Percentiles rank a stretch among this genome's conserved stretches.
phyloP scores from a whole-genome alignment of 2,888 invertebrate species.

The Teinopalpus imperialis region DNA sequence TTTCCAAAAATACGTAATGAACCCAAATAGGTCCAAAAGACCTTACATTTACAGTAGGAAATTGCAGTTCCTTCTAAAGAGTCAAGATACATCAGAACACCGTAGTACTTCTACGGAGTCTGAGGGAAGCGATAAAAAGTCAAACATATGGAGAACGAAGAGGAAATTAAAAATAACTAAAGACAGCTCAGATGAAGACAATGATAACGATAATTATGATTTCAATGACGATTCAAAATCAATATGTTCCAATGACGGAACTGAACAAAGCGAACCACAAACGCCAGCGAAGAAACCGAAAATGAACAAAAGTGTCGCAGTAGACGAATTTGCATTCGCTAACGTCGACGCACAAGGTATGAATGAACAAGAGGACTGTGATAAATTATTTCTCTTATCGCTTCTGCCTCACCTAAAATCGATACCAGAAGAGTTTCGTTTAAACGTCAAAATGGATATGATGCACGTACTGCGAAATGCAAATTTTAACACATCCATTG shows the following conservation, averaged over 20 bases:
- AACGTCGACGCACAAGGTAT: constrained; percentile 52
- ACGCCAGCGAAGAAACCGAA: constrained; percentile 36
- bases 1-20: constrained; percentile 60
- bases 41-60: constrained; percentile 66
- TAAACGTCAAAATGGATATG: constrained; percentile 69
- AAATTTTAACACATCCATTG: constrained; percentile 44
- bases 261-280: constrained; percentile 22
- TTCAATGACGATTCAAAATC: constrained; percentile 40
- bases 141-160: constrained; percentile 44
- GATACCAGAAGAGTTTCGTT: constrained; percentile 59
- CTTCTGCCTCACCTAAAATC: constrained; percentile 66
- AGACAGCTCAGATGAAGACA: constrained; percentile 53
- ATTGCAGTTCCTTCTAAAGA: constrained; percentile 53
- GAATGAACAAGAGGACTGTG: constrained; percentile 56
- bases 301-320: constrained; percentile 30
- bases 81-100: constrained; percentile 30
- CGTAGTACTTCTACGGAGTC: constrained; percentile 46
- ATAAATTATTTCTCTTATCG: constrained; percentile 67
- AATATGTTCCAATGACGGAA: constrained; percentile 40
- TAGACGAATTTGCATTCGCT: constrained; percentile 64
- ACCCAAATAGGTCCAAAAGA: constrained; percentile 56
- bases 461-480: constrained; percentile 70
- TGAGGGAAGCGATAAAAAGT: constrained; percentile 37
- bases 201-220: constrained; percentile 38
- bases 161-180: constrained; percentile 51